Conservation (phyloP, 1,140 invertebrate genomes). For the Acromyrmex charruanus region DNA sequence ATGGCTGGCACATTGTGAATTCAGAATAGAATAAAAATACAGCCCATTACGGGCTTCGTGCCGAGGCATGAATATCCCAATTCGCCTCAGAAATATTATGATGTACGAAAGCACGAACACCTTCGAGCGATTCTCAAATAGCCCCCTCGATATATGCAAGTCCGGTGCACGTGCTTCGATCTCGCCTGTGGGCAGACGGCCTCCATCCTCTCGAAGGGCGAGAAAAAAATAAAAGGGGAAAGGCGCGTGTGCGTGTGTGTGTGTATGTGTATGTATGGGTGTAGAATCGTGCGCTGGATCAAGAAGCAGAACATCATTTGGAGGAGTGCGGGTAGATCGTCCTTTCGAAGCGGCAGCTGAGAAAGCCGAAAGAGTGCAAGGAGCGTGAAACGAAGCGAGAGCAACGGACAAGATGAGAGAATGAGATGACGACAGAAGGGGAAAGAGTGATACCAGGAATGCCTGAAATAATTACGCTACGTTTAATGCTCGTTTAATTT, state of each 20-base stretch:
- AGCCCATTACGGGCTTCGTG: neutral
- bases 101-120: conserved; percentile 28
- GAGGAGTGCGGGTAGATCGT: conserved; percentile 5
- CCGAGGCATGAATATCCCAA: conserved; percentile 14
- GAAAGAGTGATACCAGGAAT: neutral
- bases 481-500: conserved; percentile 20
- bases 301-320: conserved; percentile 32
- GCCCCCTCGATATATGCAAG: conserved; percentile 11
- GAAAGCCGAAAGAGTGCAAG: conserved; percentile 36
- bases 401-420: conserved; percentile 25
- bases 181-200: conserved; percentile 61
- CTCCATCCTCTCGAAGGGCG: conserved; percentile 49
- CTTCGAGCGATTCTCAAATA: conserved; percentile 36
- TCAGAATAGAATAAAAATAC: neutral
- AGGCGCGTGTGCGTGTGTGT: neutral
- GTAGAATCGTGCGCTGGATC: conserved; percentile 23
- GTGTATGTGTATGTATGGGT: neutral
- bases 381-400: conserved; percentile 26
- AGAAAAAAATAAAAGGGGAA: conserved; percentile 64
- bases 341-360: conserved; percentile 45
- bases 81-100: conserved; percentile 23
- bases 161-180: conserved; percentile 71
- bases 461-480: conserved; percentile 9
- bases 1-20: neutral
- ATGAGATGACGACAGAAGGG: neutral